A percentile compares a stretch with the other conserved stretches of the same genome.
Evolutionary conservation across 1,140 invertebrate species (phyloP).

Genomic region (Lepidurus arcticus): DNA sequence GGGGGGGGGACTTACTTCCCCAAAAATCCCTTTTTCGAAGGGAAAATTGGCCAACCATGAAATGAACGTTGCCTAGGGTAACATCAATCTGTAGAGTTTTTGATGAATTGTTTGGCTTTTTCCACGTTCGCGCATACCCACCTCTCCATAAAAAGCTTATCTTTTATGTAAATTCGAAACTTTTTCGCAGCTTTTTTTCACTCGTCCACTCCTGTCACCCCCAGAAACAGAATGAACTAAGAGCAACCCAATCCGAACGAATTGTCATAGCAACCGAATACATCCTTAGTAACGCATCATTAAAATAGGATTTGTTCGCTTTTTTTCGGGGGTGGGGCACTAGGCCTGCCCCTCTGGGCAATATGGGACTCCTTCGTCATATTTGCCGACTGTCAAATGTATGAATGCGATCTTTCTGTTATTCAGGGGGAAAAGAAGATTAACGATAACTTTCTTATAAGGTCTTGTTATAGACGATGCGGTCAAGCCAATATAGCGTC

Average conservation of each 20-base stretch:
- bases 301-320: not conserved
- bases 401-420: not conserved
- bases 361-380: no score
- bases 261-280: conserved; percentile 1
- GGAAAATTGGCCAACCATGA: conserved; percentile 1
- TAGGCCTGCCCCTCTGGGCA: no score
- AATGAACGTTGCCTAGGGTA: not conserved
- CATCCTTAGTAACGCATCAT: not conserved
- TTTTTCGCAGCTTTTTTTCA: not conserved
- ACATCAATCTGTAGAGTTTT: not conserved
- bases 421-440: not conserved
- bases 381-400: no score
- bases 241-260: not conserved
- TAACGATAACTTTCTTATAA: not conserved
- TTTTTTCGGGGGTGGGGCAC: not conserved
- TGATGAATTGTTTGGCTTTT: conserved; percentile 10
- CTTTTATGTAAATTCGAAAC: not conserved
- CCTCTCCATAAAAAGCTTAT: not conserved
- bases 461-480: not conserved
- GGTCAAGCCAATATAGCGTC: not conserved
- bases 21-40: not conserved
- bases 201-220: not conserved
- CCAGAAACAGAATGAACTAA: not conserved
- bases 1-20: not conserved
- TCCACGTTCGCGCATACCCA: not conserved